A percentile compares a stretch with the other conserved stretches of the same genome.
phyloP scores from a whole-genome alignment of 2,888 invertebrate species.

The Acanthosepion esculentum region DNA sequence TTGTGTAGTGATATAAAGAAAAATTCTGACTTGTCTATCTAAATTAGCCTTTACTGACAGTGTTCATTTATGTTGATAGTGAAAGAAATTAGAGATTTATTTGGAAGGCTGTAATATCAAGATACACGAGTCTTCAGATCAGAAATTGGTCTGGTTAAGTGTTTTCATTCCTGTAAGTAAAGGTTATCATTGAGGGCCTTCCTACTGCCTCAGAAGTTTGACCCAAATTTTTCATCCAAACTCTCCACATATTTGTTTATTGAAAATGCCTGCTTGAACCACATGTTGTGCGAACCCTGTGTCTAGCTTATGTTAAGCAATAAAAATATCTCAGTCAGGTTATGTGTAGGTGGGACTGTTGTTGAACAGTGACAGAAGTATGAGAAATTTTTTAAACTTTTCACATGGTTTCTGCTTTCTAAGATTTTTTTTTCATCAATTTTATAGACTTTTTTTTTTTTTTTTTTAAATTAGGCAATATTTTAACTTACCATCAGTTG shows the following conservation, averaged over 20 bases:
- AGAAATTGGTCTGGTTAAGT: background rate
- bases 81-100: background rate
- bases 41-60: background rate
- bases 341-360: background rate
- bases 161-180: conserved; percentile 8
- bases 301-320: conserved; percentile 18
- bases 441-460: background rate
- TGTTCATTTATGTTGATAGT: background rate
- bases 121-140: background rate
- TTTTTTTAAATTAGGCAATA: background rate
- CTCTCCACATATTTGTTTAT: conserved; percentile 24
- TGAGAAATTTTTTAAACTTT: background rate
- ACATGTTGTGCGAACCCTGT: background rate
- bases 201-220: background rate
- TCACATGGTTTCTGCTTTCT: background rate
- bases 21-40: background rate
- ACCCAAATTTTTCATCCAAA: background rate
- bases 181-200: background rate
- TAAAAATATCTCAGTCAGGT: background rate
- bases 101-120: background rate
- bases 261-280: background rate
- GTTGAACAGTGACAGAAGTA: background rate
- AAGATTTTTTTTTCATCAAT: background rate
- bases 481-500: background rate
- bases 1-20: background rate